Evolutionary conservation across 2,113 vertebrate species (phyloP), one percentile per base, ranked within the genome.

Genomic region (Phalacrocorax carbo): DNA sequence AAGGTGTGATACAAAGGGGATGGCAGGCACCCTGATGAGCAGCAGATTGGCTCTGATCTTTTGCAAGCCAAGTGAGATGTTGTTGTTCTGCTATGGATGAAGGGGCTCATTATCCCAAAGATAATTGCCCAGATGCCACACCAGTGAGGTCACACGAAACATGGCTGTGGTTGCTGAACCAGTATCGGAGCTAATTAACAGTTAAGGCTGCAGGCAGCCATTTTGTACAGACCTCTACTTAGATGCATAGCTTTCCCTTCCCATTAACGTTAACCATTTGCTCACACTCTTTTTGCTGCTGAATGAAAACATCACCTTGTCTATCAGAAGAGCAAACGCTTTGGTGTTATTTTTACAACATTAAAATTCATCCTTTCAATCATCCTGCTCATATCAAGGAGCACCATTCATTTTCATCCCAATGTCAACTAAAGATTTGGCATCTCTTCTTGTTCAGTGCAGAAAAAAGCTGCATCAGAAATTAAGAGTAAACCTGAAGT

Each of bases 61-160:
- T 91, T 12, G 8, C 89, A 95, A 96, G 96, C 96, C 84, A 89
- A 97, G 96, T 38, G 97, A 97, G 97, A 96, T 55, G 93, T 49
- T 95, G 96, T 94, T 98, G 96, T 88, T 98, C 96, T 88, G 96
- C 93, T 97, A 91, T 95, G 97, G 96, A 98, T 98, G 97, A 98
- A 97, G 87, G 86, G 97, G 80, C 89, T 98, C 97, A 97, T 98
- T 98, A 98, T 98, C 93, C 96, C 90, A 76, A 96, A 97, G 97
- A 97, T 98, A 98, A 98, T 97, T 98, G 95, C 94, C 95, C 96
- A 98, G 97, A 98, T 97, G 97, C 97, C 96, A 92, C 57, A 94
- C 78, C 83, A 96, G 76, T 95, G 97, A 98, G 97, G 97, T 98
- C 98, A 97, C 72, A 83, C 11, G 2, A 94, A 98, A 96, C 86